phyloP scores from a whole-genome alignment of 2,888 invertebrate species.

The Listrodromus nycthemerus region DNA sequence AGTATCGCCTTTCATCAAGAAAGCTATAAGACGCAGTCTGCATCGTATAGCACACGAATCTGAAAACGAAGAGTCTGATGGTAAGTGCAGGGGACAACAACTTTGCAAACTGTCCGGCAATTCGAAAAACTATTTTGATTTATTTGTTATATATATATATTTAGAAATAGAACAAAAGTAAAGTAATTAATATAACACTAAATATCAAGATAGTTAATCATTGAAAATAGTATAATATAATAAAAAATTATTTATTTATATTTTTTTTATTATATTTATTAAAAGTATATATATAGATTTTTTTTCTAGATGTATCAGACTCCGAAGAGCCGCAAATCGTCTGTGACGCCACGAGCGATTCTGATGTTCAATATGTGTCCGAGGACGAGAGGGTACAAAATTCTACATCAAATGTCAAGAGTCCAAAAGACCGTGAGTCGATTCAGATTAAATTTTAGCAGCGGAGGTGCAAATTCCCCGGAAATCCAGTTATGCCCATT shows the following conservation, averaged over 20 bases:
- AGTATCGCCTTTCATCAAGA: slow-evolving; percentile 12
- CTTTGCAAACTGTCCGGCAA: background rate
- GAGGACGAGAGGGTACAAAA: background rate
- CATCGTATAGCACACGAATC: slow-evolving; percentile 1
- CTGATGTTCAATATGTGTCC: background rate
- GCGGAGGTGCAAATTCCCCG: background rate
- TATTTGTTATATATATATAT: too few relatives aligned
- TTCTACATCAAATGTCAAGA: background rate
- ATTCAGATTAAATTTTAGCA: background rate
- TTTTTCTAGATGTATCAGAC: background rate
- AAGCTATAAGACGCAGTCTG: slow-evolving; percentile 45
- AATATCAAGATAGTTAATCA: too few relatives aligned
- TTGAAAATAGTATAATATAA: too few relatives aligned
- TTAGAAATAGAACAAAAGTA: too few relatives aligned
- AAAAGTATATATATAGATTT: too few relatives aligned
- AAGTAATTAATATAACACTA: too few relatives aligned
- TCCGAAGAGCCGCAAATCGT: background rate
- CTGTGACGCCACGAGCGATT: background rate
- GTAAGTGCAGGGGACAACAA: background rate
- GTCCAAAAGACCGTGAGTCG: background rate
- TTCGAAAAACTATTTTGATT: too few relatives aligned
- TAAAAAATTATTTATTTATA: too few relatives aligned
- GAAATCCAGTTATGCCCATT: background rate
- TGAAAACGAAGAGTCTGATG: slow-evolving; percentile 11
- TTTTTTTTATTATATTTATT: background rate